Base-by-base conservation (phyloP, 1,140 invertebrate genomes). In the Cyphomyrmex costatus region DNA sequence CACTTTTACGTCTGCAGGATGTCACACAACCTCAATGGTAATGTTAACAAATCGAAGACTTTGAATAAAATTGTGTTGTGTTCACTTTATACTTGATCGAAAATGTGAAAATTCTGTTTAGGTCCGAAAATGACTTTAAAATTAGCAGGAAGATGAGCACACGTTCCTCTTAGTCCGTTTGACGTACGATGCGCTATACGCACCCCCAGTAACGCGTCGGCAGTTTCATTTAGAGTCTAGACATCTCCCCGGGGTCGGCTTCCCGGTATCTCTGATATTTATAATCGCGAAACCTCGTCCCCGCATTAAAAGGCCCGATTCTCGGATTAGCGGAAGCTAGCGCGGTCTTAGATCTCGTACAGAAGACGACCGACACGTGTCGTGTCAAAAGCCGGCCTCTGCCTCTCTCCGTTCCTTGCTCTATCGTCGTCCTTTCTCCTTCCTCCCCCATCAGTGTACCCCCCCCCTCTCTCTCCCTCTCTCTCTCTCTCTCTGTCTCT, bases 211-310 rank as follows among this genome's bases (percentile, higher is more conserved):
- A 78, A 58, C 68, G 80, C 68, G 80, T 46, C 82, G 79, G 58
- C 84, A 51, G 65, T 87, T 88, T 90, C 90, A 89, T 91, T 92
- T 89, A 30, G 66, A 78, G 91, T 92, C 91, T 90, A 92, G 91
- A 92, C 90, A 42, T 58, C 58, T 85, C 87, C 78, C 92, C 92
- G 79, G 87, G 71, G 70, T 82, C 91, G 88, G 91, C 90, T 94
- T 95, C 94, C 92, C 92, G 92, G 94, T 95, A 95, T 91, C 92
- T 94, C 92, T 94, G 94, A 94, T 95, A 95, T 95, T 94, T 95
- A 95, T 95, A 95, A 94, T 95, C 94, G 93, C 92, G 93, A 93
- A 93, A 93, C 90, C 90, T 92, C 92, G 68, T 92, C 93, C 91
- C 88, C 92, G 94, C 93, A 95, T 95, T 95, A 94, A 95, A 95